phyloP scores from a whole-genome alignment of 2,888 invertebrate species.

The Electrophaes corylata region DNA sequence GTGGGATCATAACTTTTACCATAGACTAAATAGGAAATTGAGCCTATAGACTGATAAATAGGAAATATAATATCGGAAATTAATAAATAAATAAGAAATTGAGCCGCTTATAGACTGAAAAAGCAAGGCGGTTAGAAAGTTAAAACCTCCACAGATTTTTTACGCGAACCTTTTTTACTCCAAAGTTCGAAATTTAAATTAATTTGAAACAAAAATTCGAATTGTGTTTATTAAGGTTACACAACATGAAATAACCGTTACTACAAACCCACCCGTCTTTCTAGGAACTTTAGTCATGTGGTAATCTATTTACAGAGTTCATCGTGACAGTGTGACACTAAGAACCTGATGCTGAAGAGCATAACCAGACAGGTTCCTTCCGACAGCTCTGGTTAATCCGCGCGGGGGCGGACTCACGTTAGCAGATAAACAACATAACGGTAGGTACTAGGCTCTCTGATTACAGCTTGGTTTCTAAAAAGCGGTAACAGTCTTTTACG shows the following conservation, averaged over 20 bases:
- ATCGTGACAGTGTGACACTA: conserved; percentile 7
- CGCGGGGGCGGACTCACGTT: conserved; percentile 36
- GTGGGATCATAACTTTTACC: no score
- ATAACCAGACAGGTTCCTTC: conserved; percentile 21
- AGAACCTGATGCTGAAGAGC: conserved; percentile 26
- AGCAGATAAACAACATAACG: conserved; percentile 39
- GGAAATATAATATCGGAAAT: no score
- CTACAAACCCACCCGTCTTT: background rate
- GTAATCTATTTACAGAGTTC: conserved; percentile 1
- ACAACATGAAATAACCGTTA: background rate
- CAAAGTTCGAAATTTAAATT: no score
- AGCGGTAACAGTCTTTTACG: background rate
- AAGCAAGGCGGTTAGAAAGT: no score
- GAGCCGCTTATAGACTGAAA: no score
- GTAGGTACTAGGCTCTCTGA: conserved; percentile 26
- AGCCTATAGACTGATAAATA: no score
- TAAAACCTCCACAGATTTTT: no score
- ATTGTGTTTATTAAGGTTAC: no score
- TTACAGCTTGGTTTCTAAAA: conserved; percentile 10
- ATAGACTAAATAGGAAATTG: no score
- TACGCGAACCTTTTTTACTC: no score
- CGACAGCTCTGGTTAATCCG: conserved; percentile 23
- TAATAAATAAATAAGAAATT: no score
- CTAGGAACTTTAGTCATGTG: background rate
- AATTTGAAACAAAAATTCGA: no score